Evolutionary conservation across 2,888 invertebrate species (phyloP), one percentile per base, ranked within the genome.

Genomic region (Osedax fenrisi): DNA sequence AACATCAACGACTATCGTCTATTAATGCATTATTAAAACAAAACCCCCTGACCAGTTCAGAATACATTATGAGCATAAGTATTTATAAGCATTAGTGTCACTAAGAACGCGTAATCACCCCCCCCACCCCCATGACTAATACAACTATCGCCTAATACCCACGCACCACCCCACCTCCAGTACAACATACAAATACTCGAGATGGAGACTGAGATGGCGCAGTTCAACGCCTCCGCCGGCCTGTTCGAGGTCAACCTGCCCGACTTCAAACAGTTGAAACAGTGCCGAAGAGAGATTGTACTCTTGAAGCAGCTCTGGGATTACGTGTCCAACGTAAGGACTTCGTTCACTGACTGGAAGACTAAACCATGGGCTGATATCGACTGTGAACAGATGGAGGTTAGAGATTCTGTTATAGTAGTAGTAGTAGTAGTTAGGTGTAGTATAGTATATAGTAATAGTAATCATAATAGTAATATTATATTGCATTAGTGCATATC

Each of bases 301-400:
- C 77, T 85, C 70, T 80, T 86, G n/a, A 83, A 93, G 89, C 92
- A 92, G 89, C 88, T 96, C 13, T 96, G 96, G 96, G 95, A 96
- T 86, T 94, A 95, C 83, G 90, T 91, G 10, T 88, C 89, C 81
- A 92, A 94, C 79, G 94, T 96, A 1, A 89, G 89, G 79, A 91
- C 92, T 2, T 91, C 92, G 81, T 92, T 96, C 72, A 91, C 93
- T 81, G 93, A 94, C 82, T 96, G 96, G 96, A 95, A 95, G 85
- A 93, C 91, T 0, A 95, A 95, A 0, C 92, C 92, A 0, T 96
- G 96, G 96, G 88, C 92, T 75, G 92, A 94, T 84, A 94, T 96
- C 77, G 94, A 96, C 82, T 94, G 95, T 61, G 96, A 96, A 86
- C 94, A 94, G 81, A 95, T 96, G 94, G 96, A 96, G 41, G 41